These are phyloP conservation scores for Oreochromis aureus DNA, from an alignment of 2,113 vertebrate species.

Conservation along the genomic window DNA sequence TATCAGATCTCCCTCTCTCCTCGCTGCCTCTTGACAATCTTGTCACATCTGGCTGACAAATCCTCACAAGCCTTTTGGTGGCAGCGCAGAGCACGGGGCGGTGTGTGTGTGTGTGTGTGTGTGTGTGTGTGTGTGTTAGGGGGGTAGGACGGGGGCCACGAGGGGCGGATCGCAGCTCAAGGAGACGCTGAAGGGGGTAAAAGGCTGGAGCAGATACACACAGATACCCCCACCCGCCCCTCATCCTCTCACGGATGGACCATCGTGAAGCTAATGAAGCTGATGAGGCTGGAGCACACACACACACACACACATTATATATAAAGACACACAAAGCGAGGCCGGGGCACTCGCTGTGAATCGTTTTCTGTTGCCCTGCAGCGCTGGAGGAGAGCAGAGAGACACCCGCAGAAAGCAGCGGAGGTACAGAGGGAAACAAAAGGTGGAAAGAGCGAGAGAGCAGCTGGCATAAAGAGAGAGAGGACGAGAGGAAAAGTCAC, in stretches of 20 bases:
- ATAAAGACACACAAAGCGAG: background rate
- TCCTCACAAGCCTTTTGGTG: conserved; percentile 81
- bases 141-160: background rate
- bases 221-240: background rate
- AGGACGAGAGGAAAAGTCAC: background rate
- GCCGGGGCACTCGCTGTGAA: background rate
- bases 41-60: conserved; percentile 93
- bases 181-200: conserved; percentile 71
- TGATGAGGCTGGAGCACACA: conserved; percentile 57
- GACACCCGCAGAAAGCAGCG: background rate
- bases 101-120: background rate
- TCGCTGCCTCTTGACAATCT: conserved; percentile 80
- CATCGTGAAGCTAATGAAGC: conserved; percentile 84
- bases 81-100: conserved; percentile 58
- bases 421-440: conserved; percentile 17
- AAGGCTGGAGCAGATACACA: conserved; percentile 67
- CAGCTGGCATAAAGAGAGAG: background rate
- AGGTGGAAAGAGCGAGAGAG: background rate
- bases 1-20: conserved; percentile 83
- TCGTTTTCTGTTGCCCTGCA: background rate
- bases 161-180: conserved; percentile 62
- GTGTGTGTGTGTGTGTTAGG: background rate
- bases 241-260: conserved; percentile 58
- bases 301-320: conserved; percentile 9
- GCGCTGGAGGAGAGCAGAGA: background rate